phyloP scores from a whole-genome alignment of 2,888 invertebrate species.

The Trisateles emortualis region DNA sequence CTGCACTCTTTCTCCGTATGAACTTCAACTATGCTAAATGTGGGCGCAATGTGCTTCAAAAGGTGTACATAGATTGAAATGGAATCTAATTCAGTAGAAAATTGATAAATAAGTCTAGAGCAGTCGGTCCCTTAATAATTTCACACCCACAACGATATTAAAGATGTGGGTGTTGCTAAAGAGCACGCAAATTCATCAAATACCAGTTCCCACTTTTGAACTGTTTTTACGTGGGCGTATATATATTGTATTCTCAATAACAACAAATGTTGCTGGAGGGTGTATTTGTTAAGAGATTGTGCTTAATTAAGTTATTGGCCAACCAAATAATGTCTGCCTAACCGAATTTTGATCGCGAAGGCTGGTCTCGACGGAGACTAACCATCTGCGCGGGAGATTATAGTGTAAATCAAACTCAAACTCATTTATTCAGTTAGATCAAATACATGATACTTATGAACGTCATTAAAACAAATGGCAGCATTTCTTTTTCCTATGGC shows the following conservation, averaged over 20 bases:
- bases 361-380: too few relatives aligned
- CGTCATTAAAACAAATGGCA: too few relatives aligned
- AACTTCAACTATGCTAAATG: too few relatives aligned
- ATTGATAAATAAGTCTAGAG: conserved; percentile 27
- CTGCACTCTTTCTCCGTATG: too few relatives aligned
- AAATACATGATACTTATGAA: too few relatives aligned
- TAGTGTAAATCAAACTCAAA: too few relatives aligned
- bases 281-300: conserved; percentile 11
- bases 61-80: too few relatives aligned
- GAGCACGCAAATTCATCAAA: conserved; percentile 45
- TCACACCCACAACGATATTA: conserved; percentile 42
- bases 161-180: conserved; percentile 44
- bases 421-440: too few relatives aligned
- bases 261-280: conserved; percentile 26
- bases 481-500: too few relatives aligned
- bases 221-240: conserved; percentile 36
- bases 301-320: background rate
- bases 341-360: too few relatives aligned
- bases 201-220: conserved; percentile 29
- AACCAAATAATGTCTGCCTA: background rate
- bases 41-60: too few relatives aligned
- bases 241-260: conserved; percentile 24
- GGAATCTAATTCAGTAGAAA: conserved; percentile 14
- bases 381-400: too few relatives aligned
- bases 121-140: conserved; percentile 34